A percentile compares a stretch with the other conserved stretches of the same genome.
Conservation (phyloP, 2,888 invertebrate species). For the Sialis fuliginosa region DNA sequence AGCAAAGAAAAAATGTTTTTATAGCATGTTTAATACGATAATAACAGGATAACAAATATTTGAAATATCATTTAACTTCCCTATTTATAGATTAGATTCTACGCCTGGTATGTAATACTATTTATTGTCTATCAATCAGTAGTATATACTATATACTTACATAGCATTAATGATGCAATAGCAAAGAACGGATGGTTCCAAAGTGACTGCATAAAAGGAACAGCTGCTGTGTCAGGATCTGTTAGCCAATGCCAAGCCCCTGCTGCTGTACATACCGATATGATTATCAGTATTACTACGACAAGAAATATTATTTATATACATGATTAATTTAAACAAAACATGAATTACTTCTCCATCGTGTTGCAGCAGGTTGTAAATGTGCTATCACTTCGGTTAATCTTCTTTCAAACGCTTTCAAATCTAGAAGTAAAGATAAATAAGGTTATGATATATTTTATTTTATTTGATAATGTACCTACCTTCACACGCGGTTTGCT, state of each 20-base stretch:
- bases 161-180: constrained; percentile 62
- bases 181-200: constrained; percentile 91
- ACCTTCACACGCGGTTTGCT: constrained; percentile 88
- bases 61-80: neutral
- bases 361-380: constrained; percentile 80
- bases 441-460: neutral
- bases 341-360: constrained; percentile 77
- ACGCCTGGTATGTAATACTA: no score
- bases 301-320: neutral
- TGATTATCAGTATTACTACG: constrained; percentile 65
- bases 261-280: constrained; percentile 79
- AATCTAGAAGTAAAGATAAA: constrained; percentile 41
- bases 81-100: no score
- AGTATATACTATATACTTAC: constrained; percentile 32
- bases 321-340: constrained; percentile 1
- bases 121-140: no score
- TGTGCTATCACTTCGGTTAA: constrained; percentile 94
- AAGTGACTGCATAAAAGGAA: constrained; percentile 78
- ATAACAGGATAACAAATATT: neutral
- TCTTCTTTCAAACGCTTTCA: constrained; percentile 94
- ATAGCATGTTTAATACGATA: no score
- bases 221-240: constrained; percentile 83
- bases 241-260: constrained; percentile 94
- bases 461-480: constrained; percentile 16
- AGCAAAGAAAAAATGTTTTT: no score